Base-by-base conservation (phyloP, 2,888 invertebrate species). In the Steinernema carpocapsae region DNA sequence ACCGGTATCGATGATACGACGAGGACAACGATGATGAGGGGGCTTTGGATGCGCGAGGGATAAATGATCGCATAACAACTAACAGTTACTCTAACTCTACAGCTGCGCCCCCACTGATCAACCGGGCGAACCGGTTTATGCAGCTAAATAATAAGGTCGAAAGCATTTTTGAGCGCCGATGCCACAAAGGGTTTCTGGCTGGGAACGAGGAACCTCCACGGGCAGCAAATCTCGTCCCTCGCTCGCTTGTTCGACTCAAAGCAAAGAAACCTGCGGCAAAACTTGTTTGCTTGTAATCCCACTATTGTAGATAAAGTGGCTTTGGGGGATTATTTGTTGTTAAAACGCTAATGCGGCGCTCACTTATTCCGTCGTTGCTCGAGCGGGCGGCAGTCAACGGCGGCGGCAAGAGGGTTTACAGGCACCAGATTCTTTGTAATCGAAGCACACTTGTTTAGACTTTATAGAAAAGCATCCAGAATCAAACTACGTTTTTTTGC, bases 231-330 rank as follows among this genome's bases (percentile, higher is more conserved):
- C 37, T 37, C 37, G 37, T 37, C 37, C 37, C 37, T 37, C 37
- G 37, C 37, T 37, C 37, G 37, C 37, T 37, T 37, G 37, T 37
- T 37, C 10, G 37, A 10, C 37, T 37, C 37, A 10, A 3, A 10
- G 37, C 37, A 37, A 37, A 37, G 37, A 37, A 37, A 37, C 37
- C 37, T 37, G 37, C 10, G 64, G 26, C 26, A 32, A 37, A 64
- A 64, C 64, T 29, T 64, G 64, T 64, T 64, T 64, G 64, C 29
- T 64, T 64, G 64, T 64, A 64, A 64, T 64, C 64, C 64, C 64
- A 14, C 29, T 32, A 64, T 64, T 64, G 64, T 64, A 64, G 64
- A 64, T 64, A 64, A 64, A 64, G 64, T 64, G 64, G 64, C 29
- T 64, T 32, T 64, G 64, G 24, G 64, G 29, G 64, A 64, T 64